Evolutionary conservation across 2,113 vertebrate species (phyloP).

Genomic region (Dendropsophus ebraccatus): DNA sequence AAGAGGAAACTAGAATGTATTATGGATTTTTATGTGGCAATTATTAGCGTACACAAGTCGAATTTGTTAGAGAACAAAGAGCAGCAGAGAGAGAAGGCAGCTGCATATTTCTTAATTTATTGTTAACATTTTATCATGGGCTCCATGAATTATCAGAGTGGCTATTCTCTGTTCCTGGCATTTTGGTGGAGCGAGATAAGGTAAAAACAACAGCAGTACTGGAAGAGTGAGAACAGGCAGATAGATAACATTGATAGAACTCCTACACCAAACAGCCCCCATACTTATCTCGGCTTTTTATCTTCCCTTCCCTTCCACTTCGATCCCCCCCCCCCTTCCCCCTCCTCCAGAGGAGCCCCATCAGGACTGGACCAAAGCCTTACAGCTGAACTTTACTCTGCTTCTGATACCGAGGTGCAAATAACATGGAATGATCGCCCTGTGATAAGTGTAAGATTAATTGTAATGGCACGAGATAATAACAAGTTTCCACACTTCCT

Average conservation of each 20-base stretch:
- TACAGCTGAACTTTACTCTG: slow-evolving; percentile 77
- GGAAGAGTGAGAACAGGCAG: slow-evolving; percentile 89
- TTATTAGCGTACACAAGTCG: slow-evolving; percentile 8
- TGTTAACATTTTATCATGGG: slow-evolving; percentile 80
- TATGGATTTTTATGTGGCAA: neutral
- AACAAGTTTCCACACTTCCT: slow-evolving; percentile 12
- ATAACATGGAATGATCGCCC: slow-evolving; percentile 56
- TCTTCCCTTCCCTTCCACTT: slow-evolving; percentile 78
- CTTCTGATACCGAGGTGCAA: slow-evolving; percentile 57
- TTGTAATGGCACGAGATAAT: slow-evolving; percentile 45
- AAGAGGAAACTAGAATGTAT: neutral
- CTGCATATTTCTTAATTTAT: slow-evolving; percentile 77
- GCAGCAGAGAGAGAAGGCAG: slow-evolving; percentile 52
- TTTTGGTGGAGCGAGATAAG: slow-evolving; percentile 95
- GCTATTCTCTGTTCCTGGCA: slow-evolving; percentile 92
- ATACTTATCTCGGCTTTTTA: slow-evolving; percentile 91
- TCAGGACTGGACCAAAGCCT: slow-evolving; percentile 76
- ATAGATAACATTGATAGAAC: slow-evolving; percentile 97
- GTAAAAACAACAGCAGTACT: slow-evolving; percentile 93
- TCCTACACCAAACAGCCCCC: slow-evolving; percentile 93
- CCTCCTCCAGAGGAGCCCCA: slow-evolving; percentile 74
- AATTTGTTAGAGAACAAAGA: slow-evolving; percentile 50
- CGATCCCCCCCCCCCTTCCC: slow-evolving; percentile 64
- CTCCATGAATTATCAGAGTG: slow-evolving; percentile 82
- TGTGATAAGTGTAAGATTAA: slow-evolving; percentile 56